These are phyloP conservation scores for Apostichopus californicus DNA, from an alignment of 35 echinoderm and acorn worm genomes.

Conservation along the genomic window DNA sequence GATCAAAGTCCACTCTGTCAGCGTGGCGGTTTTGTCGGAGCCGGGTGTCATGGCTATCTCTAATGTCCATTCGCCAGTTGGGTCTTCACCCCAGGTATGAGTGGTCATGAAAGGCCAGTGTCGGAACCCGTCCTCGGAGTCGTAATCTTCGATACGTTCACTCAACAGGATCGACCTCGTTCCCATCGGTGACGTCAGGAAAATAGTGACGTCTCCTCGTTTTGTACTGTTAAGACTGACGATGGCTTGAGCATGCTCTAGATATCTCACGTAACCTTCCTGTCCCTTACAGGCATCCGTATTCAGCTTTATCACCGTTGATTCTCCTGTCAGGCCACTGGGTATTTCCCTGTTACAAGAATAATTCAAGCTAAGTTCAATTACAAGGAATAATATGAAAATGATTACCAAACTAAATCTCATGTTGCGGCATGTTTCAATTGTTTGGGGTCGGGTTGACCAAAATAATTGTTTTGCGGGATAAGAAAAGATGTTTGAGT, in stretches of 20 bases:
- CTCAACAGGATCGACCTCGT: constrained; percentile 89
- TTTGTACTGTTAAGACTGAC: constrained; percentile 87
- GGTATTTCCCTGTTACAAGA: constrained; percentile 54
- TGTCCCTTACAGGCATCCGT: constrained; percentile 92
- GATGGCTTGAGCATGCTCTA: constrained; percentile 98
- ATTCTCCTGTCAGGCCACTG: constrained; percentile 64
- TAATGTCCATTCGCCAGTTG: constrained; percentile 87
- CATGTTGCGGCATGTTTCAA: no score
- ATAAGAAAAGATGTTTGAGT: no score
- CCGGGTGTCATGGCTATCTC: constrained; percentile 82
- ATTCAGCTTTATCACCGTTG: constrained; percentile 66
- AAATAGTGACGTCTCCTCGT: constrained; percentile 88
- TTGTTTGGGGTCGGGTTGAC: no score
- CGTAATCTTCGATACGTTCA: constrained; percentile 75
- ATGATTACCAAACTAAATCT: no score
- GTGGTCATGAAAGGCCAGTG: constrained; percentile 99
- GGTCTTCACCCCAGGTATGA: constrained; percentile 97
- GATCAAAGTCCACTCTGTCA: constrained; percentile 91
- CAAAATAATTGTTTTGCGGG: no score
- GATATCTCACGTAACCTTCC: constrained; percentile 76
- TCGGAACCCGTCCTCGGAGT: constrained; percentile 85
- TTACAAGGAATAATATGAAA: no score
- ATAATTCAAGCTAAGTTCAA: no score
- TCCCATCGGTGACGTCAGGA: constrained; percentile 95
- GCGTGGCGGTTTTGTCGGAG: constrained; percentile 61